These are phyloP conservation scores for Rhabdomys dilectus DNA, from an alignment of 2,113 vertebrate genomes.

Conservation along the genomic window DNA sequence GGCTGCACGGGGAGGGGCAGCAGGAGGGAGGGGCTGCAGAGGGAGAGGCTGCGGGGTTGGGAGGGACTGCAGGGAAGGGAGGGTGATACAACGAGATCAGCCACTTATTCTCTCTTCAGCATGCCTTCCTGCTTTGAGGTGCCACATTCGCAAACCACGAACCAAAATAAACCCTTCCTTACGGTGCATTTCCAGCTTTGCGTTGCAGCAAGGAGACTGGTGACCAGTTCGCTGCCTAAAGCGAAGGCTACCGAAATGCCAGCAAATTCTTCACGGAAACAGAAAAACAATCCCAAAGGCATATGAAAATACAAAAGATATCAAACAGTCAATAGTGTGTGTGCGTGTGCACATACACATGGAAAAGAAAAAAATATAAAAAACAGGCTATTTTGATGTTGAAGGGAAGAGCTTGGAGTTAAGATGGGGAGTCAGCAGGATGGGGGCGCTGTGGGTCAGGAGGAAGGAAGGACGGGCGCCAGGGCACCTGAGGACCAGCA, in stretches of 20 bases:
- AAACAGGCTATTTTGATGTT: not conserved
- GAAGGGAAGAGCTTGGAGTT: not conserved
- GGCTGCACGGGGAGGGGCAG: no score
- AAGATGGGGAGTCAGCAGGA: not conserved
- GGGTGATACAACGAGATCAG: not conserved
- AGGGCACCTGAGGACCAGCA: not conserved
- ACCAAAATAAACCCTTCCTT: not conserved
- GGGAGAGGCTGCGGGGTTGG: no score
- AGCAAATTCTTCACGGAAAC: not conserved
- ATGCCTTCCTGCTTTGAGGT: not conserved
- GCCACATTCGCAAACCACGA: not conserved
- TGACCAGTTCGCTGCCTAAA: not conserved
- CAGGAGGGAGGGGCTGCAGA: no score
- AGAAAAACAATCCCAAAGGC: not conserved
- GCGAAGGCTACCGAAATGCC: not conserved
- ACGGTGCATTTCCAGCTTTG: not conserved
- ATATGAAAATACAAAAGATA: not conserved
- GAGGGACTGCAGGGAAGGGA: not conserved
- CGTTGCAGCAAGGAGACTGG: not conserved
- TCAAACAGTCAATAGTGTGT: not conserved
- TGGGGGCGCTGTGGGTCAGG: not conserved
- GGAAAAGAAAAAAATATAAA: not conserved
- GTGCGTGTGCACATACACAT: not conserved
- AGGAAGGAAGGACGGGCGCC: not conserved
- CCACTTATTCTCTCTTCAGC: not conserved